These are phyloP conservation scores for Nerophis lumbriciformis DNA, from an alignment of 2,113 vertebrate genomes.

Conservation along the genomic window DNA sequence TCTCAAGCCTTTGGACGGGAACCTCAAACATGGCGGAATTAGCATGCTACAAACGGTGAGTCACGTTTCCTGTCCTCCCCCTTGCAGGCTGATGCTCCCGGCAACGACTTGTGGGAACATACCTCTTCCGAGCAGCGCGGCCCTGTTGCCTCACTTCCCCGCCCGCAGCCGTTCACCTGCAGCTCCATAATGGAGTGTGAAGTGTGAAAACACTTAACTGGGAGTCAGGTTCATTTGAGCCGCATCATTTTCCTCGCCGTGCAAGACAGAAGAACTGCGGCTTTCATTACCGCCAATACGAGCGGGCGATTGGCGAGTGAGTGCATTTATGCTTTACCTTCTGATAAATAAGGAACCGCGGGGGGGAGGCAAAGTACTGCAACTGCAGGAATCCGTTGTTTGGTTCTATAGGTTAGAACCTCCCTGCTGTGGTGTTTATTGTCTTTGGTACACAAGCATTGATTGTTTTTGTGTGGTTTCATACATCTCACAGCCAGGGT, in stretches of 20 bases:
- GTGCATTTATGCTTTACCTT: conserved; percentile 49
- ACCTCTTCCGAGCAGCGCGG: too few relatives aligned
- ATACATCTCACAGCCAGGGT: conserved; percentile 29
- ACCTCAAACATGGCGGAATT: conserved; percentile 31
- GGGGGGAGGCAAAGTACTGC: conserved; percentile 7
- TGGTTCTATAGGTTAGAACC: conserved; percentile 33
- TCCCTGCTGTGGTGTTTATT: conserved; percentile 29
- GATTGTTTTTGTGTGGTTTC: conserved; percentile 31
- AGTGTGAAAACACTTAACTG: conserved; percentile 69
- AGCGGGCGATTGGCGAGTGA: conserved; percentile 33
- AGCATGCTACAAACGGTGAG: conserved; percentile 57
- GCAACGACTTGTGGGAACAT: conserved; percentile 52
- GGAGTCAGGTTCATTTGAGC: conserved; percentile 67
- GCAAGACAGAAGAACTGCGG: conserved; percentile 61
- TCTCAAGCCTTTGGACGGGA: conserved; percentile 26
- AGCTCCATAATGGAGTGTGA: conserved; percentile 69
- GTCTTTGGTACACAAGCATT: conserved; percentile 9
- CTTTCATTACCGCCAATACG: conserved; percentile 68
- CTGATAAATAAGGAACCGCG: conserved; percentile 49
- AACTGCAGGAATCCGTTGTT: conserved; percentile 37
- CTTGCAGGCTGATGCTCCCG: conserved; percentile 44
- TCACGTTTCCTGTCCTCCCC: conserved; percentile 54
- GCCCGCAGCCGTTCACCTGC: conserved; percentile 28
- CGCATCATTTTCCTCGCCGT: conserved; percentile 61
- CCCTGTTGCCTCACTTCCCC: conserved; percentile 33